phyloP scores from a whole-genome alignment of 2,797 vertebrate species.

The Threskiornis aethiopicus region DNA sequence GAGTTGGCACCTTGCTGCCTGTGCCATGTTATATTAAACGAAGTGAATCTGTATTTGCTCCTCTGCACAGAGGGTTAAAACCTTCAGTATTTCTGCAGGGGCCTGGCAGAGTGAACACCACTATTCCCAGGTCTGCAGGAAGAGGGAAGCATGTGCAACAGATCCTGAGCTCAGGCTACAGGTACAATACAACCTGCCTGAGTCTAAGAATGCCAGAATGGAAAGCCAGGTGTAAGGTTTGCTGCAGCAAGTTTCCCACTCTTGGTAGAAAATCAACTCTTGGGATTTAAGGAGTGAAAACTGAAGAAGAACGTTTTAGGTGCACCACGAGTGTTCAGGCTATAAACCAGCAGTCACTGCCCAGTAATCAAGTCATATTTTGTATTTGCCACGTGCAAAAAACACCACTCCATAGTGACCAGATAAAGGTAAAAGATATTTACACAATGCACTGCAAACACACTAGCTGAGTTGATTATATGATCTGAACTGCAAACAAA shows the following conservation, averaged over 20 bases:
- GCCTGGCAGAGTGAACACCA: not conserved
- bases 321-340: rapidly evolving
- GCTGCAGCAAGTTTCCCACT: conserved; percentile 1
- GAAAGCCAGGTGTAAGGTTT: not conserved
- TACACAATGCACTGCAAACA: conserved; percentile 9
- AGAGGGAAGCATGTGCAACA: not conserved
- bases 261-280: not conserved
- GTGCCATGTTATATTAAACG: not conserved
- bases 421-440: not conserved
- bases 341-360: not conserved
- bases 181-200: not conserved
- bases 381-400: not conserved
- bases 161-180: not conserved
- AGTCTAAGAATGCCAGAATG: not conserved
- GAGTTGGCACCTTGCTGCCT: not conserved
- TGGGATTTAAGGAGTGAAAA: not conserved
- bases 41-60: not conserved
- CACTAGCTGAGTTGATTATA: not conserved
- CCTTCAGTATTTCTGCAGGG: not conserved
- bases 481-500: not conserved
- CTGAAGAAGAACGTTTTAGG: not conserved
- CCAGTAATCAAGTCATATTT: not conserved
- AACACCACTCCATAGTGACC: not conserved
- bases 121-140: not conserved
- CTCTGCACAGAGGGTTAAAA: not conserved